These are phyloP conservation scores for Adineta ricciae DNA, from an alignment of 2,888 invertebrate genomes.

Conservation along the genomic window DNA sequence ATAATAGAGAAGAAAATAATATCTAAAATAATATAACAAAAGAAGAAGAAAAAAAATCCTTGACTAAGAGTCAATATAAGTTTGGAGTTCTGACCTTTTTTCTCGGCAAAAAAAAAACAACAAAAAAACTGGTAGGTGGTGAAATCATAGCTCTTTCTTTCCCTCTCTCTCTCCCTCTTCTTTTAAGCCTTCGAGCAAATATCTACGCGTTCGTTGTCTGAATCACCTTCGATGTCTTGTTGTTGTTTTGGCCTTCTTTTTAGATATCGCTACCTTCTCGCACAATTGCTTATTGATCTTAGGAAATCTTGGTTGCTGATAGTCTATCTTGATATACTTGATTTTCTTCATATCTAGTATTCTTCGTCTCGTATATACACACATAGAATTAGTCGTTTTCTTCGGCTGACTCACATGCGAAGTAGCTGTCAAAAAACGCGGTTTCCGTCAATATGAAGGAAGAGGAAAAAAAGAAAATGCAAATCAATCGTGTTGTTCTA, in stretches of 20 bases:
- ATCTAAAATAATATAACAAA: neutral
- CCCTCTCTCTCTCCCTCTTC: neutral
- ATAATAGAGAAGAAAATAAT: neutral
- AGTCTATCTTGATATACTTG: neutral
- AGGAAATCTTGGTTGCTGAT: neutral
- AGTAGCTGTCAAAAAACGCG: neutral
- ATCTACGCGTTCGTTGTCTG: neutral
- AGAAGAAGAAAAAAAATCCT: neutral
- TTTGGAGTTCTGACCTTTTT: conserved; percentile 12
- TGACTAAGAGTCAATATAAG: neutral
- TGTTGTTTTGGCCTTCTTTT: conserved; percentile 9
- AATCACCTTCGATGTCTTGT: neutral
- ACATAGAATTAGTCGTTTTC: neutral
- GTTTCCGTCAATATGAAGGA: neutral
- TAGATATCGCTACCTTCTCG: neutral
- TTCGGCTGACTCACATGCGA: neutral
- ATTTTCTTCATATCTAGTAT: neutral
- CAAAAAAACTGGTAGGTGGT: neutral
- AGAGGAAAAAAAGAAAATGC: neutral
- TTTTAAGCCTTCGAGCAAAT: neutral
- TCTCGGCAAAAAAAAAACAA: conserved; percentile 8
- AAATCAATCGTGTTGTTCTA: neutral
- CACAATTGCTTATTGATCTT: neutral
- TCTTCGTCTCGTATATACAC: neutral
- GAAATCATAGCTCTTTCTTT: neutral